Conservation (phyloP, 1,140 invertebrate species). For the Linepithema humile region DNA sequence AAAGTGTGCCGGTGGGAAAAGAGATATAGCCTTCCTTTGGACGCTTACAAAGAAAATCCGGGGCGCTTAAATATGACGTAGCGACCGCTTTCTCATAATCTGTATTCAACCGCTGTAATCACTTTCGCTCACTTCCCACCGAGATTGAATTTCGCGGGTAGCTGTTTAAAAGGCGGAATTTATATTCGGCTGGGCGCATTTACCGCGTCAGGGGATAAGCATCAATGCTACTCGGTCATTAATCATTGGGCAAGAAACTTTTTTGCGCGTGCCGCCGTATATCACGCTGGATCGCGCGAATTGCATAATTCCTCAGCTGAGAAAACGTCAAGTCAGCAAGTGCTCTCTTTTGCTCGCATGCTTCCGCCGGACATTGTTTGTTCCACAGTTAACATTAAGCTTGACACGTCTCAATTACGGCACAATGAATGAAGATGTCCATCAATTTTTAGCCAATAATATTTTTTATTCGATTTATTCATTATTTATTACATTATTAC, state of each 20-base stretch:
- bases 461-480: neutral
- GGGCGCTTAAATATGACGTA: slow-evolving; percentile 31
- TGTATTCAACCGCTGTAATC: slow-evolving; percentile 55
- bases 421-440: neutral
- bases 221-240: slow-evolving; percentile 58
- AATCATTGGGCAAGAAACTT: slow-evolving; percentile 57
- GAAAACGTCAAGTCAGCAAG: slow-evolving; percentile 47
- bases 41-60: slow-evolving; percentile 53
- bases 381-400: neutral
- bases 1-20: slow-evolving; percentile 4
- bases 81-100: slow-evolving; percentile 38
- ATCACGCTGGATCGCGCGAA: slow-evolving; percentile 45
- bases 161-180: slow-evolving; percentile 52
- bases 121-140: slow-evolving; percentile 17
- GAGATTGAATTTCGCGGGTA: slow-evolving; percentile 34
- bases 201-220: slow-evolving; percentile 21
- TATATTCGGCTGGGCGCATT: slow-evolving; percentile 50
- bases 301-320: slow-evolving; percentile 63
- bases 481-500: slow-evolving; percentile 2
- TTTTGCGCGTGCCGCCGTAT: slow-evolving; percentile 27
- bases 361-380: slow-evolving; percentile 4
- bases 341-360: neutral
- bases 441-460: neutral
- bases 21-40: slow-evolving; percentile 23
- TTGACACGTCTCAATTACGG: slow-evolving; percentile 1